Evolutionary conservation across 2,888 invertebrate genomes (phyloP), one percentile per base, ranked within the genome.

Genomic region (Geotrupes spiniger): DNA sequence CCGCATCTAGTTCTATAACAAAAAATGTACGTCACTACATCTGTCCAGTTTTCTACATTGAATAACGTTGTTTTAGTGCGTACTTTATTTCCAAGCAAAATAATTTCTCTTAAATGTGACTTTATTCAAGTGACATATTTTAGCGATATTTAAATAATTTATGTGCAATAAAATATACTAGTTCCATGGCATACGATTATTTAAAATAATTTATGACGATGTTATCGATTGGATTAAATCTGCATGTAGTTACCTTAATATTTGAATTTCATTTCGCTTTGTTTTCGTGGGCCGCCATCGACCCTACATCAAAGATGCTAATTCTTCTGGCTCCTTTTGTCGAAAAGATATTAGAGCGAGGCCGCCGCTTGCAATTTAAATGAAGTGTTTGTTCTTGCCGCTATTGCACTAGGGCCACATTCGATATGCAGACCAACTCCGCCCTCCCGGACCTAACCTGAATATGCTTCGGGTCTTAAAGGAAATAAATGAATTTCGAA

Each of bases 361-460:
- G 42, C 45, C 44, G 43, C 50, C 53, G 53, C 53, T 54, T 53
- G 54, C 49, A 55, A 55, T 57, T 57, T 54, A 54, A 54, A 57
- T 57, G 48, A 50, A 50, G 42, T 50, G 49, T 53, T 57, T 55
- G 52, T 53, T 51, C 46, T 21, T 17, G 41, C 12, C 33, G 51
- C 36, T 51, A 51, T 56, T 56, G 49, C 49, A 51, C 45, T 50
- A 47, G 17, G 44, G 43, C 45, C 41, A 40, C 42, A 51, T 56
- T 52, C 49, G 51, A 49, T 51, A 52, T 52, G 49, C 49, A 47
- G 42, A 25, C 25, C 14, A 12, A 11, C 43, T 43, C 33, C 5
- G 10, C 16, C 27, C 33, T n/a, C 11, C 16, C 27, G 9, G 15
- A 14, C 28, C n/a, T 26, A 37, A 36, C 26, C 1, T 36, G n/a